Evolutionary conservation across 1,140 invertebrate genomes (phyloP), one percentile per base, ranked within the genome.

Genomic region (Leptoteleia sp.): DNA sequence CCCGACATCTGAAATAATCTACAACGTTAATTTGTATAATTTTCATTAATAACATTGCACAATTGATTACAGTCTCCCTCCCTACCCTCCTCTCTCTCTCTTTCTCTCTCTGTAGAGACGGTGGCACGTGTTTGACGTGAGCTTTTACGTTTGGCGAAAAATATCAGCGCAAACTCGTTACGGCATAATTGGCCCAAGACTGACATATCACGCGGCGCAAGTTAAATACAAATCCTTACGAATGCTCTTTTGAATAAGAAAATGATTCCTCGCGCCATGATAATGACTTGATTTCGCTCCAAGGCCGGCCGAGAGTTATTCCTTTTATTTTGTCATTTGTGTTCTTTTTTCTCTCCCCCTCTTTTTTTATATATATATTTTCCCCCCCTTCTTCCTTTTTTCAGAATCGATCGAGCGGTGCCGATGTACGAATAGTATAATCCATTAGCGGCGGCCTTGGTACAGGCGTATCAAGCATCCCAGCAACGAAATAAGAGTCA

Each of bases 381-480:
- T 57, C 43, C 43, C 12, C 4, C 3, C n/a, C 7, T 29, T 7
- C 4, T 3, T 33, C 12, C 59, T 65, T 73, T 73, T 37, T 55
- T 1, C 7, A 7, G 27, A 17, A 57, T 59, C 35, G 71, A 75
- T 75, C 40, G 55, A 45, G 35, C 47, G 11, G 25, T 48, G 37
- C 50, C 50, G 50, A 64, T 73, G 59, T 54, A 47, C 61, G 61
- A 67, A 59, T 57, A 54, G 61, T 67, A 50, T 68, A 67, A 76
- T 68, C 45, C 72, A 76, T 76, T 76, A 76, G 62, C 38, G 45
- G 38, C 45, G 62, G 31, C 72, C 72, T 76, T 76, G 72, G 29
- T 29, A 43, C 38, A 29, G 31, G 54, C 72, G 42, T 61, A 76
- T 76, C 72, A 50, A 76, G 54, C 72, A 62, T 55, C 45, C 72